A percentile compares a stretch with the other conserved stretches of the same genome.
Conservation (phyloP, 2,888 invertebrate genomes). For the Watsonalla binaria region DNA sequence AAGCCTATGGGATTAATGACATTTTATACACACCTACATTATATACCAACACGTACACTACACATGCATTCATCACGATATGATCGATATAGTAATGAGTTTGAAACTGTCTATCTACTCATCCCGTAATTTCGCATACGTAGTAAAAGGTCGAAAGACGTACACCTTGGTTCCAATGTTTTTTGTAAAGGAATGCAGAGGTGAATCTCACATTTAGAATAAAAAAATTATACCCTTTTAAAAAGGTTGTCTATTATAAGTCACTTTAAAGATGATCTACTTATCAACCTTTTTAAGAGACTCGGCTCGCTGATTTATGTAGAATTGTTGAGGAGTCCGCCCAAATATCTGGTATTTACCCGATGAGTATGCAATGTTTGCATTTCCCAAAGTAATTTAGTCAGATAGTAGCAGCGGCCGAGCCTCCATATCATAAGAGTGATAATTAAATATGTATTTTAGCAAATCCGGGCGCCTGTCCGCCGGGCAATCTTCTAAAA, state of each 20-base stretch:
- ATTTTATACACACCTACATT: constrained; percentile 48
- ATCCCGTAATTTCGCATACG: too few species aligned
- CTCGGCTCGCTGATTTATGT: too few species aligned
- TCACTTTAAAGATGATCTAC: too few species aligned
- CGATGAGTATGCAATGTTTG: not conserved
- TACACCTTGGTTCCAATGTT: too few species aligned
- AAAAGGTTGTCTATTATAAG: too few species aligned
- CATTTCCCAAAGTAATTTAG: not conserved
- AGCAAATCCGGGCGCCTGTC: constrained; percentile 38
- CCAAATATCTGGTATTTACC: too few species aligned
- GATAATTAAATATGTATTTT: constrained; percentile 55
- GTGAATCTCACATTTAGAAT: too few species aligned
- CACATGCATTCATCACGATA: not conserved
- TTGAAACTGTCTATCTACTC: not conserved
- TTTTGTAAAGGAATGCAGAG: too few species aligned
- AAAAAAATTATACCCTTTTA: too few species aligned
- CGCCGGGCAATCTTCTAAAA: constrained; percentile 50
- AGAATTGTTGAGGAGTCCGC: too few species aligned
- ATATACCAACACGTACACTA: constrained; percentile 8
- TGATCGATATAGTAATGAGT: not conserved
- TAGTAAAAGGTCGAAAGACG: too few species aligned
- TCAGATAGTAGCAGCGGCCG: not conserved
- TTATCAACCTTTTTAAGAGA: too few species aligned
- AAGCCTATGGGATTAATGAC: constrained; percentile 71
- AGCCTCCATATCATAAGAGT: constrained; percentile 29